Evolutionary conservation across 2,888 invertebrate genomes (phyloP), one percentile per base, ranked within the genome.

Genomic region (Pachydiplax longipennis): DNA sequence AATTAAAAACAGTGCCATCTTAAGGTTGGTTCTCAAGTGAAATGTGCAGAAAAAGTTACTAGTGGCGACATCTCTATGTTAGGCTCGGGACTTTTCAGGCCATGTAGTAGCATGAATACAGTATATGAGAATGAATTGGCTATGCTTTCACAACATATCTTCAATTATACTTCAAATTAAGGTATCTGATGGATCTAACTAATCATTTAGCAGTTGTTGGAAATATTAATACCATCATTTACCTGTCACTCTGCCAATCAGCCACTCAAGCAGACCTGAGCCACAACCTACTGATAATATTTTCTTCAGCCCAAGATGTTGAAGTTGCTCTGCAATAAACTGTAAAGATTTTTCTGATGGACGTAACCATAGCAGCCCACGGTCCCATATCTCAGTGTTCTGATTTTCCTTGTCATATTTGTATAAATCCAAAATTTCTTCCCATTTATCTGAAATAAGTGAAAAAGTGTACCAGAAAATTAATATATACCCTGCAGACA

Each of bases 201-300:
- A 40, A 2, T 40, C 40, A 40, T 40, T 40, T 8, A 6, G 44
- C 44, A 44, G 10, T 44, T 10, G 6, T 1, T 18, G 13, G 35
- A 90, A 37, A 37, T 53, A 12, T 48, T 0, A 25, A 53, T 90
- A 81, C 12, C 53, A 25, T 44, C 18, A 25, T 35, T 90, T 90
- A 97, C 97, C 96, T 92, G 96, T 95, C 92, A 95, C 95, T 93
- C 95, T 94, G 81, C 94, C 94, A 83, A 98, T 94, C 92, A 97
- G 95, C 97, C 97, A 97, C 93, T 98, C 98, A 53, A 98, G 94
- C n/a, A 98, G 94, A 0, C 97, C 97, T 92, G 96, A 96, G 22
- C 98, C 97, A 93, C 97, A 97, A 0, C 97, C 97, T 61, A 98
- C 94, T 92, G 97, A 97, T 91, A 96, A 93, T 73, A 97, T 93